phyloP scores from a whole-genome alignment of 2,797 vertebrate genomes.

The Enteromius viviparus region DNA sequence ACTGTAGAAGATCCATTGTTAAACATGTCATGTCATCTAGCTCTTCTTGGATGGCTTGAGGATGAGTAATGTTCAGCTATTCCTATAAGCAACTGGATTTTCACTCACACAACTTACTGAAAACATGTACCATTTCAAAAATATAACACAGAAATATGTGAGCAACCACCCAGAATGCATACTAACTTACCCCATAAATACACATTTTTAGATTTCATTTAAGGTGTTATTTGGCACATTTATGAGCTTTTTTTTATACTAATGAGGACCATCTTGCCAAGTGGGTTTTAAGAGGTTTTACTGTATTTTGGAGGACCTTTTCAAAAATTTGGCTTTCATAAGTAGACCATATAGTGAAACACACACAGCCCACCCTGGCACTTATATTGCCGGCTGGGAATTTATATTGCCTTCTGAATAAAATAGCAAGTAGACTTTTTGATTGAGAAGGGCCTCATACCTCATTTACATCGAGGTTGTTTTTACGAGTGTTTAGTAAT shows the following conservation, averaged over 20 bases:
- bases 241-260: conserved; percentile 4
- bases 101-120: background rate
- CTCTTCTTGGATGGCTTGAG: background rate
- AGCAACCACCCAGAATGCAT: conserved; percentile 1
- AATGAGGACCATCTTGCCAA: conserved; percentile 33
- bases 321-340: conserved; percentile 16
- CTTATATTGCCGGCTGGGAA: conserved; percentile 47
- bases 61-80: background rate
- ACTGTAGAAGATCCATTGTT: background rate
- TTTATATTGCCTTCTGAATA: conserved; percentile 38
- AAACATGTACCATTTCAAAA: background rate
- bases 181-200: background rate
- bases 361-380: conserved; percentile 43
- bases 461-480: conserved; percentile 31
- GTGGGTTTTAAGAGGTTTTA: conserved; percentile 19
- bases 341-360: conserved; percentile 9
- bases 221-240: conserved; percentile 14
- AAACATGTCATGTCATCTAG: background rate
- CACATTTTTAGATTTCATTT: background rate
- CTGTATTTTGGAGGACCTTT: conserved; percentile 12
- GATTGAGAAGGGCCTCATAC: conserved; percentile 18
- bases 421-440: conserved; percentile 34
- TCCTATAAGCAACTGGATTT: background rate
- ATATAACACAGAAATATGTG: background rate
- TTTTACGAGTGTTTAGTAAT: conserved; percentile 47